Percentiles rank a stretch among this genome's conserved stretches.
These are phyloP conservation scores for Epinephelus cyanopodus DNA, from an alignment of 2,113 vertebrate species.

Conservation along the genomic window DNA sequence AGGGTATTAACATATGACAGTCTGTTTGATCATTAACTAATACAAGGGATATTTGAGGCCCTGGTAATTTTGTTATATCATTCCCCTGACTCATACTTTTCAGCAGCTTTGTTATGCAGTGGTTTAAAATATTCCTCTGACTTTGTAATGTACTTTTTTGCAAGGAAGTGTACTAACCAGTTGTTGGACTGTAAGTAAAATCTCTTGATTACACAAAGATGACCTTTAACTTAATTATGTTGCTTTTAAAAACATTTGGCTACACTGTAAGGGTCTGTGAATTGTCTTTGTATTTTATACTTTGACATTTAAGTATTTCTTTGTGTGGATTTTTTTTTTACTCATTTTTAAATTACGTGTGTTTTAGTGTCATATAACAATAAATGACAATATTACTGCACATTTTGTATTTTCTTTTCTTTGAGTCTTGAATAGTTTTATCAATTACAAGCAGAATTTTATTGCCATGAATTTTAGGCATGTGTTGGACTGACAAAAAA, in stretches of 20 bases:
- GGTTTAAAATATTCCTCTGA: background rate
- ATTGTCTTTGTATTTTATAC: background rate
- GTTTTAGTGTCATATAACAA: background rate
- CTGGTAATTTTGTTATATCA: background rate
- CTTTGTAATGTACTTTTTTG: background rate
- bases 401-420: background rate
- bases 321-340: background rate
- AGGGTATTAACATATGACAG: too few relatives aligned
- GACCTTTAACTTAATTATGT: background rate
- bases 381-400: background rate
- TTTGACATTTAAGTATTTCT: background rate
- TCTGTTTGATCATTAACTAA: too few relatives aligned
- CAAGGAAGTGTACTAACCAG: background rate
- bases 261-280: background rate
- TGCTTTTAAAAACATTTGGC: background rate
- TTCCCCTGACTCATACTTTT: background rate
- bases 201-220: constrained; percentile 16
- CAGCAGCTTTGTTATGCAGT: background rate
- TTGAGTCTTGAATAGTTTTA: background rate
- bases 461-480: background rate
- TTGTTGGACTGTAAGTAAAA: background rate
- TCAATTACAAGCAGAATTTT: background rate
- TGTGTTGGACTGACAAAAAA: background rate
- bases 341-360: background rate
- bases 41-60: background rate